phyloP scores from a whole-genome alignment of 35 echinoderm and acorn worm genomes.

The Ophioderma brevispina region DNA sequence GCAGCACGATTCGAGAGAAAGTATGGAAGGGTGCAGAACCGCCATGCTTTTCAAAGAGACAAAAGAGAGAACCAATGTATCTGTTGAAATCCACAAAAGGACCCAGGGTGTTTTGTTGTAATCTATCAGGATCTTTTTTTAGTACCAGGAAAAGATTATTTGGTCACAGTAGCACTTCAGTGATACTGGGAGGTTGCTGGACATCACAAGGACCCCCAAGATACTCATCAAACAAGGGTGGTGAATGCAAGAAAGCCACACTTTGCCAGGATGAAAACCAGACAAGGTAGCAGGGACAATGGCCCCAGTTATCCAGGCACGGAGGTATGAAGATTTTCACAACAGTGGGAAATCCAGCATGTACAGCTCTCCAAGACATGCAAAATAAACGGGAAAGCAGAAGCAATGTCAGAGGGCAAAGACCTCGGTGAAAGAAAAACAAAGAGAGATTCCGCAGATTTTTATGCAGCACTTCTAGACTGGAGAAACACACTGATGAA shows the following conservation, averaged over 20 bases:
- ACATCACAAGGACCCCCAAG: too few relatives aligned
- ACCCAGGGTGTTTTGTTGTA: too few relatives aligned
- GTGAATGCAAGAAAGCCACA: not conserved
- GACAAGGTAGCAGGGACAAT: conserved; percentile 16
- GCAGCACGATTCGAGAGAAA: too few relatives aligned
- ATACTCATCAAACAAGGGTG: not conserved
- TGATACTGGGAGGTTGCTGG: too few relatives aligned
- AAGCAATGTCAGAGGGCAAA: conserved; percentile 11
- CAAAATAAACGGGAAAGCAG: conserved; percentile 11
- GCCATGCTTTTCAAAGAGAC: too few relatives aligned
- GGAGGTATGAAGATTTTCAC: not conserved
- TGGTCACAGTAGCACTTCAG: too few relatives aligned
- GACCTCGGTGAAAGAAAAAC: not conserved
- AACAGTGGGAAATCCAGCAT: conserved; percentile 19
- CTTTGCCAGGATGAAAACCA: conserved; percentile 17
- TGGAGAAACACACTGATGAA: not conserved
- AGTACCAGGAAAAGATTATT: too few relatives aligned
- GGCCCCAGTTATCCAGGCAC: not conserved
- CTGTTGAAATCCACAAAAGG: too few relatives aligned
- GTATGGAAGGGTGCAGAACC: too few relatives aligned
- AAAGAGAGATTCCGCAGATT: not conserved
- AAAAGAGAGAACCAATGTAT: too few relatives aligned
- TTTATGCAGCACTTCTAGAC: not conserved
- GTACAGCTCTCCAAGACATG: not conserved
- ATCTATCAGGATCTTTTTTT: too few relatives aligned